Base-by-base conservation (phyloP, 2,888 invertebrate species). In the Tetranychus truncatus region DNA sequence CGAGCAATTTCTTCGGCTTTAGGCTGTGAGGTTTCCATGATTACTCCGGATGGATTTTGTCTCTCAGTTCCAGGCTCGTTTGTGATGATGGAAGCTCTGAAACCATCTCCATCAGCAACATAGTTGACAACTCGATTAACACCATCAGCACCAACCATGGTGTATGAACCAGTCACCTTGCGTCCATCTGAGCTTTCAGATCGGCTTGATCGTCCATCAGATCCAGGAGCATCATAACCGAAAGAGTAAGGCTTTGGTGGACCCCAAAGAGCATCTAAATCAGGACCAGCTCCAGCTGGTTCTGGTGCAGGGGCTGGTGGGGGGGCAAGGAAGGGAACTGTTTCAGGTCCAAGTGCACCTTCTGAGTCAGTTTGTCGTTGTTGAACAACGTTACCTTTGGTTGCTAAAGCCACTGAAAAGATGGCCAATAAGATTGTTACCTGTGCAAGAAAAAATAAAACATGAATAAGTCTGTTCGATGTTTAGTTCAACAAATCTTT, bases 1-100 rank as follows among this genome's bases (percentile, higher is more conserved):
- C 46, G 74, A 20, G 75, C 75, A 5, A 75, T 75, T 18, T 75
- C 75, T 67, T 74, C 74, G 1, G 75, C 75, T 18, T 72, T 72
- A 9, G 67, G 73, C 65, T 75, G 75, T 1, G 74, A 74, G n/a
- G 75, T 72, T 45, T 75, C 34, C 46, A 75, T 24, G 15, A 18
- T 65, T 0, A 75, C 74, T 45, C 71, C 75, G 0, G 75, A 72
- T 24, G 75, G 69, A 7, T 45, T 69, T 20, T 74, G 71, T 45
- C 20, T 75, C 46, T 75, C 75, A 55, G 75, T 75, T 67, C 75
- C 75, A 15, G 75, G 75, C 34, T 75, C 75, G 34, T 75, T 75
- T 20, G 75, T 75, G 20, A 45, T 45, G 45, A 75, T 71, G 45
- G 67, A 71, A 74, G 75, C 75, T 65, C 75, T 67, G 65, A 75